Evolutionary conservation across 1,140 invertebrate species (phyloP), one percentile per base, ranked within the genome.

Genomic region (Heliconius eleuchia): DNA sequence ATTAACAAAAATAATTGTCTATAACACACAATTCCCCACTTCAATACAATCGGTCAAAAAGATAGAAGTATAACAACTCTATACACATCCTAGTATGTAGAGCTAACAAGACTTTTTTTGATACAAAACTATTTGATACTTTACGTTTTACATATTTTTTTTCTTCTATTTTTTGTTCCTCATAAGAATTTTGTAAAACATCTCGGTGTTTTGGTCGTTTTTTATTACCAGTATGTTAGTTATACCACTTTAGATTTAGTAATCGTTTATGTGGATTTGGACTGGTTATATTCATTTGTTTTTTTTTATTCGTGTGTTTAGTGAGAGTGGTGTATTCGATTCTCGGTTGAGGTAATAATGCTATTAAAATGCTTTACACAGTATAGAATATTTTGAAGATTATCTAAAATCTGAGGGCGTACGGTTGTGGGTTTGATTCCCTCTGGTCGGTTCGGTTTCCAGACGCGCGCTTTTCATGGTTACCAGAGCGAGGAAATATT

Each of bases 141-240:
- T 73, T 30, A 66, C 11, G 9, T 13, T 66, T 27, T 60, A 60
- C n/a, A 60, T 60, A 27, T 81, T 60, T 75, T 78, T 84, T 81
- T 66, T 66, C 60, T 13, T 23, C 80, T 82, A 81, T 77, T 81
- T 81, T 81, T 82, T 74, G 82, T 70, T 71, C 55, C 76, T 80
- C 82, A 81, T 84, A 84, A 82, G 84, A 84, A 84, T 85, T 85
- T 84, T 79, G 79, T 85, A 84, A 85, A 84, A 81, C 83, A 81
- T 77, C 80, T 77, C 13, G 9, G 27, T 66, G 11, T 66, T 23
- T 23, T 30, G 23, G 60, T 66, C n/a, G 60, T 85, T 73, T 80
- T 79, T 72, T 79, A 79, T 81, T 79, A 83, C 76, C 37, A 73
- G 16, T 57, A 52, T 52, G 73, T 74, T 74, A 74, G 73, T 52